These are phyloP conservation scores for Pogonocichla stellata DNA, from an alignment of 2,113 vertebrate species.

Conservation along the genomic window DNA sequence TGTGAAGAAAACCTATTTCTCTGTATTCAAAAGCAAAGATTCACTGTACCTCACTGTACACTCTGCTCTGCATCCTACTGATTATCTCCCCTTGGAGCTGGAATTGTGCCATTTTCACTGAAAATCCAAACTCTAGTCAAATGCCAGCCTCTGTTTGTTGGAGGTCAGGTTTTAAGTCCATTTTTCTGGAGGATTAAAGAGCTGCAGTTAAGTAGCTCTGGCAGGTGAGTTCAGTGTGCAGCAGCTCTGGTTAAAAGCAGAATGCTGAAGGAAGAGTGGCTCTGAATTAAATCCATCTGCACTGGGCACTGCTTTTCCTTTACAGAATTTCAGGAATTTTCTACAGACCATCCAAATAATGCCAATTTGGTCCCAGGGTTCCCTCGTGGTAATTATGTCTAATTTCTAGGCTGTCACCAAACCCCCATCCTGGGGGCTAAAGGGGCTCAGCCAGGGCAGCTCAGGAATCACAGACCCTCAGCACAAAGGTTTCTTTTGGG, in stretches of 20 bases:
- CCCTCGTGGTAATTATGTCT: neutral
- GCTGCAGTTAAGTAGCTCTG: neutral
- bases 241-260: neutral
- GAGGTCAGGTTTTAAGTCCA: neutral
- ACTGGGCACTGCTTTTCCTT: neutral
- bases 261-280: neutral
- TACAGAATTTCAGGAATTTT: neutral
- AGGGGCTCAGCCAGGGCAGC: neutral
- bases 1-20: neutral
- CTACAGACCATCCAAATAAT: neutral
- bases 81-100: neutral
- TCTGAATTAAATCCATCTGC: neutral
- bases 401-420: neutral
- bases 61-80: neutral
- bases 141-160: neutral
- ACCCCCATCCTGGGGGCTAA: neutral
- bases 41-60: neutral
- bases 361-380: neutral
- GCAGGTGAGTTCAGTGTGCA: neutral
- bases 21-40: neutral
- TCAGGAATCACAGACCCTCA: neutral
- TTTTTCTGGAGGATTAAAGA: neutral
- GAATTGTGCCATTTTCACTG: neutral
- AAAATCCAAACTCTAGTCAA: neutral
- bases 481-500: neutral